Percentiles rank a stretch among this genome's conserved stretches.
These are phyloP conservation scores for Gisinianus flammeolus DNA, from an alignment of 2,888 invertebrate species.

Conservation along the genomic window DNA sequence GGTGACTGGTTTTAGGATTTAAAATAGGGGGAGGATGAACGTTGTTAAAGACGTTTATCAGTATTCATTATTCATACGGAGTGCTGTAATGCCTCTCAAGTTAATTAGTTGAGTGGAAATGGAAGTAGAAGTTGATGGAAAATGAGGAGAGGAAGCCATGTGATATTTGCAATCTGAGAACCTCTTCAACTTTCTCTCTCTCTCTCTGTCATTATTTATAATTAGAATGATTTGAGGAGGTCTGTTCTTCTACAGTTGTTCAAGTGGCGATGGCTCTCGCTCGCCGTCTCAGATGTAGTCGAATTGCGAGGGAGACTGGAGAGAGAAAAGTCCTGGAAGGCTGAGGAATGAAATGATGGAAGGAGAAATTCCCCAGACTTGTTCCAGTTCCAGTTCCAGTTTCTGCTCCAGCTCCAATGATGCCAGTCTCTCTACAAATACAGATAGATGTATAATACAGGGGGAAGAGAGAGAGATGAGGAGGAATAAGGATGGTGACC, in stretches of 20 bases:
- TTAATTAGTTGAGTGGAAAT: constrained; percentile 14
- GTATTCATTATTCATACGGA: not conserved
- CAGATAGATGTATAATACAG: too few relatives aligned
- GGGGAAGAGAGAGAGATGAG: not conserved
- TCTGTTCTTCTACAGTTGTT: not conserved
- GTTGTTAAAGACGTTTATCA: not conserved
- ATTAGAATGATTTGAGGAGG: constrained; percentile 12
- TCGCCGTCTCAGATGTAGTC: too few relatives aligned
- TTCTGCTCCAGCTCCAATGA: not conserved
- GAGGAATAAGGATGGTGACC: not conserved
- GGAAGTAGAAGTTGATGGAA: not conserved
- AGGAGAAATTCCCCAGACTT: too few relatives aligned
- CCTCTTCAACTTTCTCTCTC: not conserved
- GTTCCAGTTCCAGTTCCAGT: not conserved
- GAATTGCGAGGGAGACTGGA: not conserved
- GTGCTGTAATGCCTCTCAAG: constrained; percentile 8
- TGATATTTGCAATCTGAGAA: constrained; percentile 6
- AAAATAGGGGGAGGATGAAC: not conserved
- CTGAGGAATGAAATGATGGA: not conserved
- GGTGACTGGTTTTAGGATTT: not conserved
- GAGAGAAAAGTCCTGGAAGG: not conserved
- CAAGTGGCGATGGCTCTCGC: too few relatives aligned
- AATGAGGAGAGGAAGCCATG: not conserved
- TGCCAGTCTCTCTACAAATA: not conserved
- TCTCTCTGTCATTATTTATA: constrained; percentile 11